Evolutionary conservation across 2,113 vertebrate species (phyloP).

Genomic region (Columba janthina): DNA sequence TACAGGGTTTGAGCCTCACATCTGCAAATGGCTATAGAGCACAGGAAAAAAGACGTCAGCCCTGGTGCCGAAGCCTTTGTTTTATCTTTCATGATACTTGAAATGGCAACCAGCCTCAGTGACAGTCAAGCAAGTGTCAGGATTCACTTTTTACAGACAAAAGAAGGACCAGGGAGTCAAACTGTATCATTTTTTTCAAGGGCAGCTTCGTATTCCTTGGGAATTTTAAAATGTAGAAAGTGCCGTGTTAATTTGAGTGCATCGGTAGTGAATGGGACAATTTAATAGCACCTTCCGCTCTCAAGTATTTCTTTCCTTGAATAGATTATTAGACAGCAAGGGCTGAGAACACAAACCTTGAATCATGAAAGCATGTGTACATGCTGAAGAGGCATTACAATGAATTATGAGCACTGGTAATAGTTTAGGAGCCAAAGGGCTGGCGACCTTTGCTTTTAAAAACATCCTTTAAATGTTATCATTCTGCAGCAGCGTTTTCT

Average conservation of each 20-base stretch:
- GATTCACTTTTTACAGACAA: not conserved
- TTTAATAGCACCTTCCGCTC: constrained; percentile 40
- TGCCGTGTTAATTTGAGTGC: not conserved
- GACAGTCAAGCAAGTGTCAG: not conserved
- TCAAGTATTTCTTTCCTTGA: constrained; percentile 57
- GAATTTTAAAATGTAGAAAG: constrained; percentile 46
- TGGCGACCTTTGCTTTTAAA: constrained; percentile 53
- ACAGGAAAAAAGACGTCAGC: not conserved
- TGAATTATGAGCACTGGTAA: constrained; percentile 38
- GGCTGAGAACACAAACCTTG: constrained; percentile 20
- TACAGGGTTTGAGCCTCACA: not conserved
- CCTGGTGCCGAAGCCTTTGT: not conserved
- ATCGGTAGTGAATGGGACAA: constrained; percentile 2
- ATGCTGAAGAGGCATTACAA: constrained; percentile 4
- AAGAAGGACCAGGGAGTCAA: not conserved
- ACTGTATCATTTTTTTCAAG: constrained; percentile 25
- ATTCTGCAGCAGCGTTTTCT: constrained; percentile 42
- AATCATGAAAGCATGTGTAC: constrained; percentile 1
- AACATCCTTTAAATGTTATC: constrained; percentile 41
- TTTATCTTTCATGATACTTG: not conserved
- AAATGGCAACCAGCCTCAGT: not conserved
- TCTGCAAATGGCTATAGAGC: not conserved
- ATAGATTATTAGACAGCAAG: constrained; percentile 48
- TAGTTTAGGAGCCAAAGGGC: constrained; percentile 30
- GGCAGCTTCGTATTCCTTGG: not conserved